Conservation (phyloP, 2,113 vertebrate genomes). For the Esox niger region DNA sequence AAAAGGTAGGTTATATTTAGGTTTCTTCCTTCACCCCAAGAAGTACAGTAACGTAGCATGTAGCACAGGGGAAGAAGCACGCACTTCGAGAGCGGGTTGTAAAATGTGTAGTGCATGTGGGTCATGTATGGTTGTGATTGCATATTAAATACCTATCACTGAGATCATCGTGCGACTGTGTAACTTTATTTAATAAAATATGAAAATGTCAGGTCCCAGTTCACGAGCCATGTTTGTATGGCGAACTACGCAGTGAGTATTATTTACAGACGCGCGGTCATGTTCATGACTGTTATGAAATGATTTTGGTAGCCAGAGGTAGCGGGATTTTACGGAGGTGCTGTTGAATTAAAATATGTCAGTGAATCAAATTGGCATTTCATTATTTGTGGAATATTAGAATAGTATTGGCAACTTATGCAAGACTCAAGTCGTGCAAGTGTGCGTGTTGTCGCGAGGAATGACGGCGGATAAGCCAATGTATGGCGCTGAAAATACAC, state of each 20-base stretch:
- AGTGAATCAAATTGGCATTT: background rate
- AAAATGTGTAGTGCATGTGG: slow-evolving; percentile 44
- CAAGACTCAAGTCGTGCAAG: background rate
- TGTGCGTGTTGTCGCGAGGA: background rate
- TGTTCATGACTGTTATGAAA: background rate
- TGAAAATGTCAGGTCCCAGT: background rate
- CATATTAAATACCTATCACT: background rate
- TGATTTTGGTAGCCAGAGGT: background rate
- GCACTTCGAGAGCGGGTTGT: slow-evolving; percentile 58
- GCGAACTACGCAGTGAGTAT: slow-evolving; percentile 1
- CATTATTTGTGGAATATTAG: background rate
- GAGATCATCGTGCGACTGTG: slow-evolving; percentile 12
- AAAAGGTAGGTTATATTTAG: slow-evolving; percentile 43
- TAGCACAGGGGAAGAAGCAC: slow-evolving; percentile 40
- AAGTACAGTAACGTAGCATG: slow-evolving; percentile 36
- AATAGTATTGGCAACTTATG: background rate
- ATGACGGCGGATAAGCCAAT: background rate
- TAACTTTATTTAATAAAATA: slow-evolving; percentile 2
- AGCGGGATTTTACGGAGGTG: background rate
- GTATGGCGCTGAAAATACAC: background rate
- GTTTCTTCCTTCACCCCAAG: slow-evolving; percentile 1
- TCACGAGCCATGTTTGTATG: background rate
- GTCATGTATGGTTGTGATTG: slow-evolving; percentile 19
- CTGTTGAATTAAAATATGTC: background rate
- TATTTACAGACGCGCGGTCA: background rate